phyloP scores from a whole-genome alignment of 2,113 vertebrate species.

The Plectropomus leopardus region DNA sequence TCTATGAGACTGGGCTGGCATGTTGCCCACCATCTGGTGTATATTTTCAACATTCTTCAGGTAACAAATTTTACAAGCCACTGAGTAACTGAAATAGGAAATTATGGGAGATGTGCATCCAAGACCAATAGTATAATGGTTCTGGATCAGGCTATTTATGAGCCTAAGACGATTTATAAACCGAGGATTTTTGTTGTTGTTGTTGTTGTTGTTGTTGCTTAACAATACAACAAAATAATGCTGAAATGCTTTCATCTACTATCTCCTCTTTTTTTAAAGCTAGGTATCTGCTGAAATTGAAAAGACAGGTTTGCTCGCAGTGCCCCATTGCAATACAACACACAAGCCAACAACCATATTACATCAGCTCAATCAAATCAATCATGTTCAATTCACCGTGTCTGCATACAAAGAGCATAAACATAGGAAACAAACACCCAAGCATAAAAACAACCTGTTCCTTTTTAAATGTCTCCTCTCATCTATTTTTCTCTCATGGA shows the following conservation, averaged over 20 bases:
- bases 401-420: conserved; percentile 40
- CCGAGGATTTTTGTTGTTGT: too few relatives aligned
- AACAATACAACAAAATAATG: not conserved
- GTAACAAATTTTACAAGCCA: not conserved
- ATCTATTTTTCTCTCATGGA: conserved; percentile 14
- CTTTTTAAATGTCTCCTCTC: conserved; percentile 20
- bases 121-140: not conserved
- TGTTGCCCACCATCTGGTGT: too few relatives aligned
- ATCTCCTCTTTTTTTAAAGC: not conserved
- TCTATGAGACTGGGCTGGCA: too few relatives aligned
- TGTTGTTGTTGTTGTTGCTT: too few relatives aligned
- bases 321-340: conserved; percentile 22
- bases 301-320: not conserved
- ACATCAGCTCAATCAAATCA: conserved; percentile 37
- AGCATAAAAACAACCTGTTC: conserved; percentile 16
- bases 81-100: too few relatives aligned
- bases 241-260: too few relatives aligned
- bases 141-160: not conserved
- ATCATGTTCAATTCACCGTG: not conserved
- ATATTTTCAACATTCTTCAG: not conserved
- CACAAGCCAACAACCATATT: conserved; percentile 6
- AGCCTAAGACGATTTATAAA: not conserved
- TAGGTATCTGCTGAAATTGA: not conserved
- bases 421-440: conserved; percentile 19
- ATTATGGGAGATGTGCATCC: not conserved